Evolutionary conservation across 2,888 invertebrate genomes (phyloP), one percentile per base, ranked within the genome.

Genomic region (Capitulum mitella): DNA sequence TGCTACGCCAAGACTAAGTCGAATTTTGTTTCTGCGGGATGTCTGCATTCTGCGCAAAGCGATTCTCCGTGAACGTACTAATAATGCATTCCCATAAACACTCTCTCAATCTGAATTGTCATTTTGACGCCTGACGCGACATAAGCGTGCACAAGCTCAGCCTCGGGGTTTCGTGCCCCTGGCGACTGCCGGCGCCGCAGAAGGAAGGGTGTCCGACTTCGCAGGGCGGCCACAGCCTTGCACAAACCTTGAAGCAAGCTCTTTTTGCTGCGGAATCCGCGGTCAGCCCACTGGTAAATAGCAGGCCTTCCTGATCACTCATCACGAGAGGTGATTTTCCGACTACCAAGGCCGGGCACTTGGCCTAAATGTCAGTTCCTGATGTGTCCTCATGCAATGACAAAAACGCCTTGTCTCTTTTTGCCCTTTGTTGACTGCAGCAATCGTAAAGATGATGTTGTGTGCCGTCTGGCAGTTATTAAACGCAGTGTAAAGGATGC

Each of bases 241-340:
- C 61, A 61, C 16, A 34, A 32, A 34, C 61, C 61, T 61, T 61
- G 61, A 34, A 61, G n/a, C 14, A 10, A 14, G 12, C 29, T 10
- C 32, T 61, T 61, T 61, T 61, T 61, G 61, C 5, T 1, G 26
- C 29, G 10, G 8, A 10, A 10, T 32, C 14, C 34, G 61, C 34
- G 61, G 61, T 61, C 61, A 61, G 14, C 32, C 14, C 16, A 3
- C 61, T 19, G 12, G 61, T 19, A 16, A 29, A 61, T 61, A 61
- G 61, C 61, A 34, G 29, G 61, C 61, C 61, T 61, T 61, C 34
- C 61, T 61, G 34, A 61, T 61, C 61, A 34, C 16, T 61, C 61
- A 61, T 32, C 61, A 61, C 61, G 61, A 58, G 61, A n/a, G 61
- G 61, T 34, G 61, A 61, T 32, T 61, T 61, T 61, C 61, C 16